Conservation (phyloP, 2,113 vertebrate genomes). For the Okapia johnstoni region DNA sequence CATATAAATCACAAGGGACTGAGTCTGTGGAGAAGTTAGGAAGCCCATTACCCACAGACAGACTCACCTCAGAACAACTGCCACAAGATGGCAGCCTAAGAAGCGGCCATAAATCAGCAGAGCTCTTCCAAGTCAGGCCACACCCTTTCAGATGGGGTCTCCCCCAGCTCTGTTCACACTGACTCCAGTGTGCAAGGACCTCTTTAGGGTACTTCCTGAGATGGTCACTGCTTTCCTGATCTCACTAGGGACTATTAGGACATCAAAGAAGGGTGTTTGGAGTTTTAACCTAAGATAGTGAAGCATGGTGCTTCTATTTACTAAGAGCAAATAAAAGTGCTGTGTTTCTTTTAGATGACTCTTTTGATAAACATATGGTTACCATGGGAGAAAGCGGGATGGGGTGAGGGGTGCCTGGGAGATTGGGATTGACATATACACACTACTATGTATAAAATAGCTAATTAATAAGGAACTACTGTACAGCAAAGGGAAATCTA, state of each 20-base stretch:
- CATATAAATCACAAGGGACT: not conserved
- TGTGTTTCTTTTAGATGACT: not conserved
- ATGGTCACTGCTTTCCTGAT: not conserved
- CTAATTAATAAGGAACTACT: not conserved
- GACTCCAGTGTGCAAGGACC: not conserved
- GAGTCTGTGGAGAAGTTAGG: not conserved
- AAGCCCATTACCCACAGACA: not conserved
- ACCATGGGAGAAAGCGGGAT: not conserved
- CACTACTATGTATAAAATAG: not conserved
- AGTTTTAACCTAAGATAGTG: not conserved
- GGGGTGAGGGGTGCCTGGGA: not conserved
- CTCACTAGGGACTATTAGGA: not conserved
- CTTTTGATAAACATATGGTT: not conserved
- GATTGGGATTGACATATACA: not conserved
- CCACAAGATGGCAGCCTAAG: slow-evolving; percentile 68
- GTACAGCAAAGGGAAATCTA: not conserved
- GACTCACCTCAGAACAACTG: not conserved
- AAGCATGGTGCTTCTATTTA: not conserved
- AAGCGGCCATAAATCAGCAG: not conserved
- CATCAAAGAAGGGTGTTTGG: not conserved
- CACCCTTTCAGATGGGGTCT: not conserved
- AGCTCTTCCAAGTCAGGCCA: not conserved
- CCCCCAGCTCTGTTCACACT: not conserved
- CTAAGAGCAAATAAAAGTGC: not conserved
- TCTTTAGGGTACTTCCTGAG: not conserved